These are phyloP conservation scores for Trachythela sp. DNA, from an alignment of 64 coral and sea anemone species.

Conservation along the genomic window DNA sequence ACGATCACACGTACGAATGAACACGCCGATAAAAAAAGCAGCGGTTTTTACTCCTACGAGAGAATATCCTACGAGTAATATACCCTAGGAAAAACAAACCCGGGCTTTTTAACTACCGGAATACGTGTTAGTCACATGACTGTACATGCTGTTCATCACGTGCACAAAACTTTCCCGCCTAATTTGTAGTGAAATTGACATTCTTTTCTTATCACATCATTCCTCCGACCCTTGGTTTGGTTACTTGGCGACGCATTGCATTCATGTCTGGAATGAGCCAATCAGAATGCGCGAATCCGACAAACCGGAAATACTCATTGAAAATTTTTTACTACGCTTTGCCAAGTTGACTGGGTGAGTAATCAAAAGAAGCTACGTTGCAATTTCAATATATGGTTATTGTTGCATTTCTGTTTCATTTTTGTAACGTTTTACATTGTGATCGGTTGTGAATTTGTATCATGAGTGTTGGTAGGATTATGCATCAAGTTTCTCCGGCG, in stretches of 20 bases:
- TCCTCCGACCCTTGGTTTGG: not conserved
- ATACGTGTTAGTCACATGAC: too few relatives aligned
- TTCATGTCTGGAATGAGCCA: not conserved
- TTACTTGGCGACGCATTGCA: not conserved
- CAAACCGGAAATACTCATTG: not conserved
- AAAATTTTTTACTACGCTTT: conserved; percentile 16
- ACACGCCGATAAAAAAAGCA: not conserved
- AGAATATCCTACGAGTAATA: too few relatives aligned
- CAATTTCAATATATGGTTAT: not conserved
- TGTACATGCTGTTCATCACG: not conserved
- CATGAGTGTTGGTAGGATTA: conserved; percentile 18
- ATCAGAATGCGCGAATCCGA: not conserved
- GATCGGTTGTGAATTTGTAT: not conserved
- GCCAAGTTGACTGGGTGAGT: not conserved
- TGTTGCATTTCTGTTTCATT: not conserved
- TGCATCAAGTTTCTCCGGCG: not conserved
- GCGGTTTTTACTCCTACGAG: not conserved
- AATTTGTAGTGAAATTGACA: not conserved
- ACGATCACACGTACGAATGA: not conserved
- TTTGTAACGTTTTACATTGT: not conserved
- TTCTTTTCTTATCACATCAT: not conserved
- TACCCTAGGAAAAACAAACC: too few relatives aligned
- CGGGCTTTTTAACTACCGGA: too few relatives aligned
- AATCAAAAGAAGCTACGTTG: not conserved
- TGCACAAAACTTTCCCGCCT: not conserved